These are phyloP conservation scores for Pseudanteris insignis DNA, from an alignment of 2,888 invertebrate genomes.

Conservation along the genomic window DNA sequence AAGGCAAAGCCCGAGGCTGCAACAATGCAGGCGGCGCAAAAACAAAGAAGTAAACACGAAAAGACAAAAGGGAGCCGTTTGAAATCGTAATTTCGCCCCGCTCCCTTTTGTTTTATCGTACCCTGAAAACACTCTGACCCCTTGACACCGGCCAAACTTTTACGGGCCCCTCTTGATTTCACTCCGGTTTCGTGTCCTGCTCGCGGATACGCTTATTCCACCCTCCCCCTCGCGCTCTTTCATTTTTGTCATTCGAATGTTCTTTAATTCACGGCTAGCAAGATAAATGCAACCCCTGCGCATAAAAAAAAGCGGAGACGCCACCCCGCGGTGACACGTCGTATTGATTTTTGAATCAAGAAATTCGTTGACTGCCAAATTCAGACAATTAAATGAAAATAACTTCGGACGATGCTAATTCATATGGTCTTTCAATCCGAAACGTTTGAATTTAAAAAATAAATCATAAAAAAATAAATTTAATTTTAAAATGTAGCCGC, in stretches of 20 bases:
- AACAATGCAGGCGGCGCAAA: conserved; percentile 62
- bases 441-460: no score
- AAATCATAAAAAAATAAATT: no score
- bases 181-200: conserved; percentile 23
- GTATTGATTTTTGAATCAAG: conserved; percentile 21
- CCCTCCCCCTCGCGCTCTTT: conserved; percentile 2
- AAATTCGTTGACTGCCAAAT: conserved; percentile 1
- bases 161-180: conserved; percentile 43
- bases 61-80: conserved; percentile 64
- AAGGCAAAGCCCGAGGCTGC: conserved; percentile 53
- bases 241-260: conserved; percentile 34
- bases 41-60: conserved; percentile 65
- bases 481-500: no score
- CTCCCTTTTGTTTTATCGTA: conserved; percentile 60
- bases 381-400: no score
- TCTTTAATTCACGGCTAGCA: conserved; percentile 29
- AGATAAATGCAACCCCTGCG: conserved; percentile 47
- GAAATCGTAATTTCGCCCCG: conserved; percentile 64
- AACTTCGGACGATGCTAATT: no score
- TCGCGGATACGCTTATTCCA: conserved; percentile 14
- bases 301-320: conserved; percentile 9
- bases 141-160: conserved; percentile 38
- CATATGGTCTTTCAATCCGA: no score
- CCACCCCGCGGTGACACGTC: conserved; percentile 22
- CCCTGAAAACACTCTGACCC: conserved; percentile 46